Conservation (phyloP, 2,113 vertebrate species). For the Corapipo altera region DNA sequence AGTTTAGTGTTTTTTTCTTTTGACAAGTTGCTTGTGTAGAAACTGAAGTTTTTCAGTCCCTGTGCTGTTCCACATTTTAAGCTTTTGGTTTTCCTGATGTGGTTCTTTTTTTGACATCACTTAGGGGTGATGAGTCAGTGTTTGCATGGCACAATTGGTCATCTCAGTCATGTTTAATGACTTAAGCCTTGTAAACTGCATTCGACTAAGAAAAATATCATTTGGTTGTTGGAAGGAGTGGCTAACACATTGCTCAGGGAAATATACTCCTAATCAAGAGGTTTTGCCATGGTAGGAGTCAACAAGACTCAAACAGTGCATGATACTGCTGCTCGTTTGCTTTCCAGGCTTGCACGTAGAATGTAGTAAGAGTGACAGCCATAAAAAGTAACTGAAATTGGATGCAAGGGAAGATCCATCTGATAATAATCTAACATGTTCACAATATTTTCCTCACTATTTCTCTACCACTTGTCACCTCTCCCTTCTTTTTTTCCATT, state of each 20-base stretch:
- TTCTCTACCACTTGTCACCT: neutral
- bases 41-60: neutral
- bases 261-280: neutral
- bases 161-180: neutral
- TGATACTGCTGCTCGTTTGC: neutral
- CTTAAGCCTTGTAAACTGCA: neutral
- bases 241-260: neutral
- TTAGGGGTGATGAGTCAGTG: neutral
- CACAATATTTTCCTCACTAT: neutral
- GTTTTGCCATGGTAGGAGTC: neutral
- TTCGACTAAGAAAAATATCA: neutral
- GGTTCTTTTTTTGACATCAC: neutral
- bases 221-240: neutral
- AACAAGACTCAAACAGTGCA: neutral
- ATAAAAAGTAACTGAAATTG: neutral
- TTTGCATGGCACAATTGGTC: accelerated
- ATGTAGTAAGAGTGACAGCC: neutral
- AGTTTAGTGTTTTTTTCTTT: neutral
- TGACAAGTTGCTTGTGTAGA: neutral
- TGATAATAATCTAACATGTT: neutral
- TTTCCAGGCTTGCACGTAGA: neutral
- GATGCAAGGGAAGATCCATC: neutral
- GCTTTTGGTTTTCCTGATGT: neutral
- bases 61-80: neutral
- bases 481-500: neutral